phyloP scores from a whole-genome alignment of 2,797 vertebrate genomes.

The Myripristis murdjan region DNA sequence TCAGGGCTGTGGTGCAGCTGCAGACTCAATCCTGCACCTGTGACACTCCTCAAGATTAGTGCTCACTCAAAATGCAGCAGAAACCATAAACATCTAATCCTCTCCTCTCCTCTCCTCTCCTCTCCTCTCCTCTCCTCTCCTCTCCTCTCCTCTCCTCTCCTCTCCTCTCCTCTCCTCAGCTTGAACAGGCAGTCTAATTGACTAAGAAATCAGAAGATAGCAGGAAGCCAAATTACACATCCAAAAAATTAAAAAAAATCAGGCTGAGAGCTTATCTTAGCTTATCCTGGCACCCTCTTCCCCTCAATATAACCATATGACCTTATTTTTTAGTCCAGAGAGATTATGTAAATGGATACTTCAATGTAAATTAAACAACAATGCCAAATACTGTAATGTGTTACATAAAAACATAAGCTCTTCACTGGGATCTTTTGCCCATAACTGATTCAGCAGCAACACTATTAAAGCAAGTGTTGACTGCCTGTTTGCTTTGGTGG shows the following conservation, averaged over 20 bases:
- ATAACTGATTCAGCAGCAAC: background rate
- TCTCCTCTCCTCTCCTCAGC: conserved; percentile 37
- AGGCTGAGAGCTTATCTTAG: conserved; percentile 41
- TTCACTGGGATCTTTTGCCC: background rate
- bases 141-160: conserved; percentile 10
- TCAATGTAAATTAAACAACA: background rate
- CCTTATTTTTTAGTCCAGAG: conserved; percentile 26
- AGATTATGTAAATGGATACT: background rate
- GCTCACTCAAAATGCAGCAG: conserved; percentile 41
- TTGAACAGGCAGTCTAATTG: conserved; percentile 64
- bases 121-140: background rate
- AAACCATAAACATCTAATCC: conserved; percentile 35
- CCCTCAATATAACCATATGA: conserved; percentile 12
- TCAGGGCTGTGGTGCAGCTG: conserved; percentile 15
- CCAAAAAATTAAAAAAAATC: background rate
- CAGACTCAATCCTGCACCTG: conserved; percentile 50
- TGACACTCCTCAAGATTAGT: conserved; percentile 47
- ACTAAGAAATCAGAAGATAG: conserved; percentile 59
- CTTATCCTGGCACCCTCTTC: conserved; percentile 33
- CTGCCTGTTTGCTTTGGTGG: background rate
- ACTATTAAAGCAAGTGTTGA: background rate
- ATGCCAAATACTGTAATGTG: background rate
- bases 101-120: background rate
- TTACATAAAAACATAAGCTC: background rate
- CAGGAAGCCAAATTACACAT: conserved; percentile 43